Evolutionary conservation across 2,888 invertebrate genomes (phyloP), one percentile per base, ranked within the genome.

Genomic region (Rhagonycha fulva): DNA sequence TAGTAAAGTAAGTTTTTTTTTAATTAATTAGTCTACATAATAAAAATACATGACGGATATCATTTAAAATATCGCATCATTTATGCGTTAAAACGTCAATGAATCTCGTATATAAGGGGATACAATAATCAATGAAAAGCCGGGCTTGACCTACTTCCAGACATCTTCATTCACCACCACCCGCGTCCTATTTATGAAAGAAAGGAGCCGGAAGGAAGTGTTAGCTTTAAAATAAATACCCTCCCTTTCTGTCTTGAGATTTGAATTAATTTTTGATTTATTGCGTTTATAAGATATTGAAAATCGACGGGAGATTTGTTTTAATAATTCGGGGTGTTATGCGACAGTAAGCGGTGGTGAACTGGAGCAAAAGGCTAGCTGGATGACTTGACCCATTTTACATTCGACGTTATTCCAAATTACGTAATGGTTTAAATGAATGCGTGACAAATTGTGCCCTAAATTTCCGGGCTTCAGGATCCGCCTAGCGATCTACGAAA

Each of bases 1-100:
- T 85, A 98, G 98, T 91, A 98, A 96, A 94, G 96, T 96, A 87
- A 89, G 91, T 47, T 47, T n/a, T 32, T 47, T 47, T 47, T 19
- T 19, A 19, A 19, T 19, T 19, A 19, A 47, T 47, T 47, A n/a
- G 47, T 47, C 47, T n/a, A n/a, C n/a, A n/a, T 47, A 47, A n/a
- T 47, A n/a, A 47, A n/a, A 47, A 12, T 7, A 12, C n/a, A n/a
- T n/a, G 12, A 47, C 47, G 47, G 47, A 47, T 47, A 47, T 47
- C 47, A 47, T 47, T 47, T 47, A 47, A 47, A 47, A n/a, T 47
- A 12, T 47, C 47, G n/a, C 47, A 47, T n/a, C 7, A 47, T 47
- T n/a, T n/a, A 47, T 9, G 47, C 47, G n/a, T 7, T 14, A 26
- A 67, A 12, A 69, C 23, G 26, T 62, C 47, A 24, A 24, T 32